These are phyloP conservation scores for Caiman crocodilus DNA, from an alignment of 2,797 vertebrate species.

Conservation along the genomic window DNA sequence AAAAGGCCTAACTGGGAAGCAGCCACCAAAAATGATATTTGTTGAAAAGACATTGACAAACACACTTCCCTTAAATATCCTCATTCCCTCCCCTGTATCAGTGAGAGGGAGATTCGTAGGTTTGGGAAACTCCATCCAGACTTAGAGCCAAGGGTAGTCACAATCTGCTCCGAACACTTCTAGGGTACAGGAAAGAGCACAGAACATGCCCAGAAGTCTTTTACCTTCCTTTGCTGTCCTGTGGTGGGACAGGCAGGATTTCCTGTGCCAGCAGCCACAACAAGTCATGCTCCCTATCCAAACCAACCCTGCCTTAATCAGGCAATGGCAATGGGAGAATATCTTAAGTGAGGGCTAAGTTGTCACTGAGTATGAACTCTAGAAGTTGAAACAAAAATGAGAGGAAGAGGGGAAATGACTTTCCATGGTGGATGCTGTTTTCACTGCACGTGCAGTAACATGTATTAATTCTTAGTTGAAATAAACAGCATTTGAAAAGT, in stretches of 20 bases:
- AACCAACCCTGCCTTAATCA: not conserved
- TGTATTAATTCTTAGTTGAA: not conserved
- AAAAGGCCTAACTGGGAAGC: not conserved
- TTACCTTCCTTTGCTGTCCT: not conserved
- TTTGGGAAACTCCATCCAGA: not conserved
- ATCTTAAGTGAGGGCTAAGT: not conserved
- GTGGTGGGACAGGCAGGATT: not conserved
- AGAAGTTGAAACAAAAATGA: not conserved
- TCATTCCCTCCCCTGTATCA: not conserved
- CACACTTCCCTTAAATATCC: not conserved
- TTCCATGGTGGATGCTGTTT: slow-evolving; percentile 23
- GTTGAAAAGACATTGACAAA: not conserved
- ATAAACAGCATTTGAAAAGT: slow-evolving; percentile 3
- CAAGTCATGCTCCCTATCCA: not conserved
- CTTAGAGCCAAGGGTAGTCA: not conserved
- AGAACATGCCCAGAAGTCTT: not conserved
- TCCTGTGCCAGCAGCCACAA: not conserved
- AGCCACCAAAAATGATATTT: not conserved
- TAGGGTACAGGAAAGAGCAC: not conserved
- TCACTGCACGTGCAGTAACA: not conserved
- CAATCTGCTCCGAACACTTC: not conserved
- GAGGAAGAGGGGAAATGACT: not conserved
- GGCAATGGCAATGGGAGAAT: not conserved
- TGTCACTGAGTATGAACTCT: slow-evolving; percentile 1
- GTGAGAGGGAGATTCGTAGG: rapidly evolving